phyloP scores from a whole-genome alignment of 2,113 vertebrate genomes.

The Alouatta palliata region DNA sequence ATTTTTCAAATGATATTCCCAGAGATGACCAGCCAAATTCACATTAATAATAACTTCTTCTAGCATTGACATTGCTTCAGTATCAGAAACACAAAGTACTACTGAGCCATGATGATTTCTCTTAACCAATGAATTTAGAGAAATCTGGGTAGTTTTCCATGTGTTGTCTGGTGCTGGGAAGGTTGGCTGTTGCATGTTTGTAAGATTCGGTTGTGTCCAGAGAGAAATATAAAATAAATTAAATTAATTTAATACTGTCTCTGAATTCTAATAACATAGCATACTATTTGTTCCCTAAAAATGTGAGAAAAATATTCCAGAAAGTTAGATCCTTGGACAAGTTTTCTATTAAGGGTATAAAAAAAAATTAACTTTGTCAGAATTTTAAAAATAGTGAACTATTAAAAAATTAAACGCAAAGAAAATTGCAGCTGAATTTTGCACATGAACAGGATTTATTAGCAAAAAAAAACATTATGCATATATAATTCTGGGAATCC shows the following conservation, averaged over 20 bases:
- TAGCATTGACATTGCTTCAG: background rate
- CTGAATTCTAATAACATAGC: background rate
- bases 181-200: background rate
- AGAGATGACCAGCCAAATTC: conserved; percentile 22
- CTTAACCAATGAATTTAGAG: background rate
- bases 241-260: background rate
- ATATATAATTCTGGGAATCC: background rate
- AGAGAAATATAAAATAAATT: background rate
- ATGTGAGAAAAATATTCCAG: background rate
- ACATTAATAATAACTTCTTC: background rate
- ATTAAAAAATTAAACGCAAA: background rate
- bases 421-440: background rate
- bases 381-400: background rate
- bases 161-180: background rate
- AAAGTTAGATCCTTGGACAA: background rate
- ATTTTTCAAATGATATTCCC: conserved; percentile 46
- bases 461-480: background rate
- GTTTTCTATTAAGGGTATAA: background rate
- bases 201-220: background rate
- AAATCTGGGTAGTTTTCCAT: conserved; percentile 6
- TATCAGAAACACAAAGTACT: background rate
- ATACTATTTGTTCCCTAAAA: background rate
- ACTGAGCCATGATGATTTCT: background rate
- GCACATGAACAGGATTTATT: background rate
- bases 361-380: background rate